A percentile compares a stretch with the other conserved stretches of the same genome.
These are phyloP conservation scores for Lucinisca nassula DNA, from an alignment of 2,888 invertebrate species.

Conservation along the genomic window DNA sequence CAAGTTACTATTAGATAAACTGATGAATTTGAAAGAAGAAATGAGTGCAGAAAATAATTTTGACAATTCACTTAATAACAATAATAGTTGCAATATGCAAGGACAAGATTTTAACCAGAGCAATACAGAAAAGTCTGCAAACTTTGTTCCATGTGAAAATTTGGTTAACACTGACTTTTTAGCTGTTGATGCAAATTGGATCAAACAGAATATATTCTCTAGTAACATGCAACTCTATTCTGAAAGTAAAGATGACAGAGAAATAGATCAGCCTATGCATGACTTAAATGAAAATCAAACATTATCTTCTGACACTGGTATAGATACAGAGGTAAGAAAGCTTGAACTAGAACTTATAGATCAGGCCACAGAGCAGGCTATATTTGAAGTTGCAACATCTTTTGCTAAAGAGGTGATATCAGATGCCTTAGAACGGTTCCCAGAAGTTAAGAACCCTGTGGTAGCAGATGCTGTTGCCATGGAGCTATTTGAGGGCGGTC, in stretches of 20 bases:
- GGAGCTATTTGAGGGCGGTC: conserved; percentile 29
- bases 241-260: no score
- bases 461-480: conserved; percentile 48
- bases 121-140: no score
- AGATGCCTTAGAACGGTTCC: conserved; percentile 79
- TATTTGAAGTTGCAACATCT: conserved; percentile 74
- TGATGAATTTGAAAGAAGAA: conserved; percentile 22
- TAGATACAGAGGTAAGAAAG: neutral
- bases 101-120: no score
- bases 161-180: no score
- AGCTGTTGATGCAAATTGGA: no score
- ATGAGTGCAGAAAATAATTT: neutral
- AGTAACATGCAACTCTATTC: no score
- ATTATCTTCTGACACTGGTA: neutral
- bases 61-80: no score
- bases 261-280: no score
- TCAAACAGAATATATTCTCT: no score
- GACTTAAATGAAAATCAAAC: no score
- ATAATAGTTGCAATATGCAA: no score
- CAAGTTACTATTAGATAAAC: conserved; percentile 23
- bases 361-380: conserved; percentile 56
- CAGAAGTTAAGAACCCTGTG: conserved; percentile 52
- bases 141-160: no score
- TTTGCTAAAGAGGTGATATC: conserved; percentile 80
- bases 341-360: neutral